Conservation (phyloP, 2,797 vertebrate genomes). For the Melanotaenia trifasciata region DNA sequence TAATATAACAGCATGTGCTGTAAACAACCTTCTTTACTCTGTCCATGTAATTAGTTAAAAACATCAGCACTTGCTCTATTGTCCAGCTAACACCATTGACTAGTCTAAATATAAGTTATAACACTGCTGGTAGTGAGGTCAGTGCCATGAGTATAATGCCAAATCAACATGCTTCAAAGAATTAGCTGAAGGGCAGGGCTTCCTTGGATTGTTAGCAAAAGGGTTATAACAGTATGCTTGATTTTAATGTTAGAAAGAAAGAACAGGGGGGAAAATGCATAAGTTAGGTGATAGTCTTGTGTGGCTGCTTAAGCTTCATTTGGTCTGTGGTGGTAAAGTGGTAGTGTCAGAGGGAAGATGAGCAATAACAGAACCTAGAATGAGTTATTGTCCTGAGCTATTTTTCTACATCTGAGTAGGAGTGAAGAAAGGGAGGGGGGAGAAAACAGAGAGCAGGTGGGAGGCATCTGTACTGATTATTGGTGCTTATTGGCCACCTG, state of each 20-base stretch:
- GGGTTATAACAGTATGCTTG: slow-evolving; percentile 20
- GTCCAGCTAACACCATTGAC: slow-evolving; percentile 33
- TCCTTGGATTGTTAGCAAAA: slow-evolving; percentile 70
- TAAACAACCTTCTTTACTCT: neutral
- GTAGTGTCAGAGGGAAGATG: slow-evolving; percentile 28
- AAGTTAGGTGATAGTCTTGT: slow-evolving; percentile 2
- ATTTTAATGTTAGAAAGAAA: slow-evolving; percentile 26
- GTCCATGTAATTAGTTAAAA: slow-evolving; percentile 35
- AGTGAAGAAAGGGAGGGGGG: slow-evolving; percentile 12
- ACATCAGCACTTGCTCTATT: slow-evolving; percentile 35
- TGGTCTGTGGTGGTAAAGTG: slow-evolving; percentile 23
- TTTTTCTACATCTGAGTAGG: slow-evolving; percentile 70
- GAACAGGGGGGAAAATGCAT: slow-evolving; percentile 4
- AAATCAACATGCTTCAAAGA: slow-evolving; percentile 51
- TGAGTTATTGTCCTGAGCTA: slow-evolving; percentile 64
- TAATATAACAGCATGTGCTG: neutral
- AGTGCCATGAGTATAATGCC: slow-evolving; percentile 39
- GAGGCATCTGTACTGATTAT: slow-evolving; percentile 53
- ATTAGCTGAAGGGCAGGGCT: slow-evolving; percentile 66
- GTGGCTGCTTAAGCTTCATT: slow-evolving; percentile 9
- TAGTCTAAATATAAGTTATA: slow-evolving; percentile 39
- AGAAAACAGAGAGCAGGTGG: slow-evolving; percentile 46
- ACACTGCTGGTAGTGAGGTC: slow-evolving; percentile 28
- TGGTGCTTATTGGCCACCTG: slow-evolving; percentile 47
- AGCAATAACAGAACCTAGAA: slow-evolving; percentile 35